These are phyloP conservation scores for Germaria angustata DNA, from an alignment of 2,888 invertebrate genomes.

Conservation along the genomic window DNA sequence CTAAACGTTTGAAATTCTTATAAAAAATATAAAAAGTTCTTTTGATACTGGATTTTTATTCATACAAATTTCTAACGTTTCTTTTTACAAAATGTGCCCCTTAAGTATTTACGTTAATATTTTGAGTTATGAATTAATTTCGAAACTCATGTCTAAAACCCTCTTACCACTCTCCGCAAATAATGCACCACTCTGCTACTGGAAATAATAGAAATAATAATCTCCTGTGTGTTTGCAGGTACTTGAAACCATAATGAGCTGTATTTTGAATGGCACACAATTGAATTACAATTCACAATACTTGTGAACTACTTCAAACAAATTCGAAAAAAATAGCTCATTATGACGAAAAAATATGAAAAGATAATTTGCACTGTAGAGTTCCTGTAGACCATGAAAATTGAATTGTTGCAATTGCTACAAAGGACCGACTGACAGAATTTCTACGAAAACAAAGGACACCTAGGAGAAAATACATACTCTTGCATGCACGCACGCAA, in stretches of 20 bases:
- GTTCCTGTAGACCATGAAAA: constrained; percentile 66
- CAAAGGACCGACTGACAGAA: not conserved
- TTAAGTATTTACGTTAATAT: no score
- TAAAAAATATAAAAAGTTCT: no score
- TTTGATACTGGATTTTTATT: no score
- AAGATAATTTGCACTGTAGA: constrained; percentile 62
- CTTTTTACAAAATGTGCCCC: no score
- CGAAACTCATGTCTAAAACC: no score
- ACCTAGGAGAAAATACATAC: not conserved
- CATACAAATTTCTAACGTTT: no score
- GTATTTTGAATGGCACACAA: constrained; percentile 46
- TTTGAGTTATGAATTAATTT: no score
- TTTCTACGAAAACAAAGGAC: constrained; percentile 12
- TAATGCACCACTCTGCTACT: not conserved
- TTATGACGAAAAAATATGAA: constrained; percentile 12
- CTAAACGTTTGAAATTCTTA: no score
- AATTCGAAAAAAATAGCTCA: not conserved
- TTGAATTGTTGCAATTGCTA: constrained; percentile 58
- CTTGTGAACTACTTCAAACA: constrained; percentile 46
- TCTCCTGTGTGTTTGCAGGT: not conserved
- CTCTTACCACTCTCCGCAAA: no score
- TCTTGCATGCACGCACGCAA: no score
- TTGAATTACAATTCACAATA: constrained; percentile 51
- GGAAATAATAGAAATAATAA: constrained; percentile 22
- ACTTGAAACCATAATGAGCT: constrained; percentile 39